Evolutionary conservation across 2,113 vertebrate species (phyloP), one percentile per base, ranked within the genome.

Genomic region (Orycteropus afer): DNA sequence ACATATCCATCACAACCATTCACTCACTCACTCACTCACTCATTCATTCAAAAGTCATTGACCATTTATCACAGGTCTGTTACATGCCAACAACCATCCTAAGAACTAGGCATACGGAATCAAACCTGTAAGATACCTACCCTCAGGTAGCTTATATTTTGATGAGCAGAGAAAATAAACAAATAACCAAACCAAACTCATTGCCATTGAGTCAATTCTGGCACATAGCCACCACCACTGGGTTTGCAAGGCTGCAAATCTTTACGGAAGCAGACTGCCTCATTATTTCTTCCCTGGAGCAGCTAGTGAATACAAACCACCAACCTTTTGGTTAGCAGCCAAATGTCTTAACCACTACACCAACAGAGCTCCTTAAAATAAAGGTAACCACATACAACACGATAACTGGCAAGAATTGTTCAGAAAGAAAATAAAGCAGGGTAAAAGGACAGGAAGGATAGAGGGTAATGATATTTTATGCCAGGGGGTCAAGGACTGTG

Each of bases 341-440:
- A n/a, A n/a, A n/a, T n/a, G n/a, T n/a, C n/a, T n/a, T n/a, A n/a
- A n/a, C n/a, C n/a, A n/a, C n/a, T n/a, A n/a, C n/a, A n/a, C n/a
- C n/a, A n/a, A n/a, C n/a, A n/a, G n/a, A n/a, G n/a, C n/a, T n/a
- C n/a, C n/a, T n/a, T n/a, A n/a, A n/a, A n/a, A 77, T 77, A 67
- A 96, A 93, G 59, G 49, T 14, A 83, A 76, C 18, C 65, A 73
- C 4, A 27, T 51, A 73, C 42, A 83, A 45, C 37, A 34, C 42
- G 73, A 51, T n/a, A 88, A 29, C 37, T 76, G 55, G 74, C 25
- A 87, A 40, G 74, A 67, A 95, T 57, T 7, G 3, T 29, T 92
- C 71, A 53, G 37, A 94, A 94, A 57, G 83, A 85, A 94, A 92
- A 69, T n/a, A 83, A 88, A 67, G 47, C n/a, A 93, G 42, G 4